Evolutionary conservation across 2,888 invertebrate genomes (phyloP).

Genomic region (Ferrisia virgata): DNA sequence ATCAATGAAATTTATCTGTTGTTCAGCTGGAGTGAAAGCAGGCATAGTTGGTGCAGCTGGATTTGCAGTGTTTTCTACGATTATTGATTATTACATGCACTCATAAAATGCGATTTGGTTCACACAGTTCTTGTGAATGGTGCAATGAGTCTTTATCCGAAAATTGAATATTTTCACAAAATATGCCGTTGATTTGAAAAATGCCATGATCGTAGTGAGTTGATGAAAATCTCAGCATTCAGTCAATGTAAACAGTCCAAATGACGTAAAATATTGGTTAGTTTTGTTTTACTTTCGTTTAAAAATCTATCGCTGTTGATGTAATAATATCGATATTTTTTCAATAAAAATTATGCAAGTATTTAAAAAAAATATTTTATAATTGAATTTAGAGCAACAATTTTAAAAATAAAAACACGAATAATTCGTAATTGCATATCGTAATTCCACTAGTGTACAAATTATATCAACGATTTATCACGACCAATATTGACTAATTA

Average conservation of each 20-base stretch:
- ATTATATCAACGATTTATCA: not conserved
- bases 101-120: not conserved
- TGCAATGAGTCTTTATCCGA: not conserved
- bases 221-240: not conserved
- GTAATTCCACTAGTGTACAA: not conserved
- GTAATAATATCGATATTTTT: not conserved
- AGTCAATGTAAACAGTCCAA: not conserved
- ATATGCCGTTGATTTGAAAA: not conserved
- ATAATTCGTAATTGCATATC: not conserved
- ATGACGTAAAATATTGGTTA: not conserved
- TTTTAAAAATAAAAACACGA: not conserved
- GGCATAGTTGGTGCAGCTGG: constrained; percentile 92
- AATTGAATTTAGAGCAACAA: not conserved
- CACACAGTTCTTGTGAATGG: not conserved
- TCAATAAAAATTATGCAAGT: not conserved
- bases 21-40: constrained; percentile 62
- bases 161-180: not conserved
- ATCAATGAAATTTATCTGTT: not conserved
- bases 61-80: constrained; percentile 95
- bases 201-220: not conserved
- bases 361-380: not conserved
- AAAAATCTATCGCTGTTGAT: not conserved
- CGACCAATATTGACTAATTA: not conserved
- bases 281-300: not conserved
- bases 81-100: constrained; percentile 92